These are phyloP conservation scores for Platycnemis pennipes DNA, from an alignment of 2,888 invertebrate species.

Conservation along the genomic window DNA sequence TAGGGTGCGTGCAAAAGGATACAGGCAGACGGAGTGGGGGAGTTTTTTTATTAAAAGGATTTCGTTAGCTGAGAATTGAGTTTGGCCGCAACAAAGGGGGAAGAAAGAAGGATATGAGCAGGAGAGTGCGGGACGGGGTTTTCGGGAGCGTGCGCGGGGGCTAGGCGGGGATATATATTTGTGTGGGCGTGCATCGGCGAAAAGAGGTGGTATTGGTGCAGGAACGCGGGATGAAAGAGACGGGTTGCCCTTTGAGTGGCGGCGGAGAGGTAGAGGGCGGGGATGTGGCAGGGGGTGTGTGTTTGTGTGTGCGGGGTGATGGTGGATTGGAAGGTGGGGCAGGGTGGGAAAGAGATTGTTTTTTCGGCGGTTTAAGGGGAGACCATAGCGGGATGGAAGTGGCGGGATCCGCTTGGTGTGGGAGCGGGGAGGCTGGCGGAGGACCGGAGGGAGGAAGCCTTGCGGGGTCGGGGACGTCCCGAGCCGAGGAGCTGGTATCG, in stretches of 20 bases:
- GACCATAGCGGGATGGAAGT: no score
- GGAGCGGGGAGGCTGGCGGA: background rate
- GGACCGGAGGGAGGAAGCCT: no score
- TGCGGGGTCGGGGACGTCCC: no score
- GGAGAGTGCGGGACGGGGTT: background rate
- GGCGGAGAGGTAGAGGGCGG: background rate
- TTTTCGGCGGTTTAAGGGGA: background rate
- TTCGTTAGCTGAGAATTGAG: slow-evolving; percentile 31
- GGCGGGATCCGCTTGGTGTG: no score
- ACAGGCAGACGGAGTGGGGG: background rate
- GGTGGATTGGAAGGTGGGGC: no score
- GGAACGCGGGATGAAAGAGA: background rate
- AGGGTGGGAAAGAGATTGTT: background rate
- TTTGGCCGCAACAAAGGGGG: slow-evolving; percentile 31
- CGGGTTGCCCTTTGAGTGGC: background rate
- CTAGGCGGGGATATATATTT: background rate
- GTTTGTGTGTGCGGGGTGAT: background rate
- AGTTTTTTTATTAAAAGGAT: background rate
- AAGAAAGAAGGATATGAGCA: background rate
- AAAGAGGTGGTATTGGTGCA: background rate
- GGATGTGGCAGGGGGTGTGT: background rate
- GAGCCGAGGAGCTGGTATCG: no score
- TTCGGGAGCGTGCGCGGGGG: no score
- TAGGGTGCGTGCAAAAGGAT: slow-evolving; percentile 22
- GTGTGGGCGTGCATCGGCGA: background rate